phyloP scores from a whole-genome alignment of 2,888 invertebrate species.

The Hofmannophila pseudospretella region DNA sequence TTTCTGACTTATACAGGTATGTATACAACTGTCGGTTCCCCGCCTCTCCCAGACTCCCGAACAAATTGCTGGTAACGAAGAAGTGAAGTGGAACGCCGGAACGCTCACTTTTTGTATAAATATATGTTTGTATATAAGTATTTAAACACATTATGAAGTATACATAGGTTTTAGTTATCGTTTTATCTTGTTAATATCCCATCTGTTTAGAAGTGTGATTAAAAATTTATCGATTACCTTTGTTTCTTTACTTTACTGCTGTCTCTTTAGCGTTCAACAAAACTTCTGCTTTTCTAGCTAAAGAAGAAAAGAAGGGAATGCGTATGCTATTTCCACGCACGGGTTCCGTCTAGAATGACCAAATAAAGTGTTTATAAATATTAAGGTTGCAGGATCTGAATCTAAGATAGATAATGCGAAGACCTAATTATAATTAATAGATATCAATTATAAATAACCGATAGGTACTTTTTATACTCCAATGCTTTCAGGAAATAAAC shows the following conservation, averaged over 20 bases:
- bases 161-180: slow-evolving; percentile 72
- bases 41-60: slow-evolving; percentile 11
- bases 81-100: slow-evolving; percentile 12
- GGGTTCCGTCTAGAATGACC: too few relatives aligned
- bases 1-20: slow-evolving; percentile 55
- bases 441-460: too few relatives aligned
- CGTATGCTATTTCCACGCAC: too few relatives aligned
- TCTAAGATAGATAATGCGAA: too few relatives aligned
- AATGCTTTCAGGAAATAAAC: too few relatives aligned
- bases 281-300: too few relatives aligned
- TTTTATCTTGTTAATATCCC: slow-evolving; percentile 51
- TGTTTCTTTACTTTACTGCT: neutral
- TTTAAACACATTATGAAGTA: slow-evolving; percentile 23
- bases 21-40: slow-evolving; percentile 3
- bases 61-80: slow-evolving; percentile 21
- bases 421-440: too few relatives aligned
- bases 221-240: slow-evolving; percentile 30
- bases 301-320: too few relatives aligned
- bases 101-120: slow-evolving; percentile 49
- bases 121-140: slow-evolving; percentile 71
- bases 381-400: too few relatives aligned
- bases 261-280: too few relatives aligned
- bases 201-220: slow-evolving; percentile 52
- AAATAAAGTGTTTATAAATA: too few relatives aligned
- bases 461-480: too few relatives aligned